Evolutionary conservation across 1,140 invertebrate species (phyloP), one percentile per base, ranked within the genome.

Genomic region (Rhyacophila brunnea): DNA sequence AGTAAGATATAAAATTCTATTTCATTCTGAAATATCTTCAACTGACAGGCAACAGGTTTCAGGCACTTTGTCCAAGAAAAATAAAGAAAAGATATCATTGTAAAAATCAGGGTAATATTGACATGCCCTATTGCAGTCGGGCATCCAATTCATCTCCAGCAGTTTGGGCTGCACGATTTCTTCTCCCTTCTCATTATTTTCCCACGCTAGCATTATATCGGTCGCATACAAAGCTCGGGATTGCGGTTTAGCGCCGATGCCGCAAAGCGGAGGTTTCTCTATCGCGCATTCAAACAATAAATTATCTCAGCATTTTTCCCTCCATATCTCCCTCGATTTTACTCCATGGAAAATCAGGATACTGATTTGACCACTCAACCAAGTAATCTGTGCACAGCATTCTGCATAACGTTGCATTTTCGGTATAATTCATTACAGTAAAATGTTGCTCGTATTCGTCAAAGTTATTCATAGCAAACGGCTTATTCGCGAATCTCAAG

Each of bases 381-480:
- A 92, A 81, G 70, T 95, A 96, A 32, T 95, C 89, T 32, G 85
- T 81, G 74, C 91, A 93, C 38, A 87, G 81, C 61, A 95, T 80
- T 72, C 91, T 87, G 68, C 80, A 85, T 23, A 91, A 72, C 18
- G 75, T 43, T 1, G 71, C 74, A 58, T 75, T 71, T 49, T 83
- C 80, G 51, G 74, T 80, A 71, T 96, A 96, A 74, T 95, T 96
- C 91, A 95, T 95, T 0, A 95, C 93, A 15, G 93, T 95, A 66
- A 94, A 95, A 80, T 96, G 94, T 70, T 92, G 89, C 69, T 95
- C 89, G 74, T 93, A 94, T 66, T 90, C 86, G 65, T 95, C 87
- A 69, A 95, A 89, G 70, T 88, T 77, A 64, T 87, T 82, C 48
- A 96, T 66, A 42, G 84, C 84, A 76, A 91, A 96, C 20, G 83